phyloP scores from a whole-genome alignment of 2,113 vertebrate genomes.

The Gadus chalcogrammus region DNA sequence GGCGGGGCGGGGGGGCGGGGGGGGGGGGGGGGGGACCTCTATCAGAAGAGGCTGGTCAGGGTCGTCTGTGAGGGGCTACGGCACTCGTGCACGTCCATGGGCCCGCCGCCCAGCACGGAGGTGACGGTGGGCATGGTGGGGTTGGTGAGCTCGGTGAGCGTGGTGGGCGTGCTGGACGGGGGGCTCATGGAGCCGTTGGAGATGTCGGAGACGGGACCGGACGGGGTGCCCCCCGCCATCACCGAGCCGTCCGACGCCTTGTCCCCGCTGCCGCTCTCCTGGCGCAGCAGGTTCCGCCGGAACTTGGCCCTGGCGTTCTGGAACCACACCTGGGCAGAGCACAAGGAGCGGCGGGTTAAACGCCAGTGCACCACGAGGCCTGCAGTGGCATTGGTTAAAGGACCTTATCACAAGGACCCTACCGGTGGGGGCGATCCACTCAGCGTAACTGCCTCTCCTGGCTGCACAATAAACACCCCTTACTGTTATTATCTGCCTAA shows the following conservation, averaged over 20 bases:
- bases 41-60: slow-evolving; percentile 98
- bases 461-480: too few relatives aligned
- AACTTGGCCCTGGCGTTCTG: slow-evolving; percentile 98
- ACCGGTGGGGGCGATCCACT: too few relatives aligned
- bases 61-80: slow-evolving; percentile 96
- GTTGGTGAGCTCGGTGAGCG: slow-evolving; percentile 97
- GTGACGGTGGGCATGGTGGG: slow-evolving; percentile 98
- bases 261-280: slow-evolving; percentile 95
- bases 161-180: slow-evolving; percentile 93
- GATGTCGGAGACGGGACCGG: slow-evolving; percentile 93
- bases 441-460: background rate
- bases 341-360: too few relatives aligned
- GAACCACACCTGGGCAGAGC: slow-evolving; percentile 88
- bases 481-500: slow-evolving; percentile 13
- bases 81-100: slow-evolving; percentile 91
- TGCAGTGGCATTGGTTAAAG: too few relatives aligned
- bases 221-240: slow-evolving; percentile 90
- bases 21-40: slow-evolving; percentile 45
- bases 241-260: slow-evolving; percentile 87
- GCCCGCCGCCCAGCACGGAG: slow-evolving; percentile 87
- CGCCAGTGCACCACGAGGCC: too few relatives aligned
- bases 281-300: slow-evolving; percentile 94
- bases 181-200: slow-evolving; percentile 98
- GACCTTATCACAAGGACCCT: too few relatives aligned
- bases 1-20: background rate